Evolutionary conservation across 2,113 vertebrate genomes (phyloP), one percentile per base, ranked within the genome.

Genomic region (Stercorarius parasiticus): DNA sequence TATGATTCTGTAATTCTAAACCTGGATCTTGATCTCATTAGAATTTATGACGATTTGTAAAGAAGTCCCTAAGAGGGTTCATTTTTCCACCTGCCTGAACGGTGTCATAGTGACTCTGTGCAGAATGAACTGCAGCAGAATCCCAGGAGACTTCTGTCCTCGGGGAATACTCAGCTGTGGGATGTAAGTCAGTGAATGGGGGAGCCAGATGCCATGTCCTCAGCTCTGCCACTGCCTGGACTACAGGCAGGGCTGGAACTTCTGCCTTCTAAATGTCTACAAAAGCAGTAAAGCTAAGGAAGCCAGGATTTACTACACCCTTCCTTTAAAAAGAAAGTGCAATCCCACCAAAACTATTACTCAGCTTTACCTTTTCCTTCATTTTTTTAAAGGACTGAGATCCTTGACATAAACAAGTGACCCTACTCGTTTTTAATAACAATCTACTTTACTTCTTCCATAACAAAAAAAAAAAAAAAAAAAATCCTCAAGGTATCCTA

Each of bases 141-240:
- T 2, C 52, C 42, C 2, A 1, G 20, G 61, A 67, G 47, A 23
- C 14, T 25, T 32, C 38, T n/a, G 6, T 25, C 73, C 74, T 26
- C 12, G 40, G 55, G 65, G 70, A 71, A 43, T 36, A n/a, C 32
- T 56, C 86, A 53, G 45, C 45, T 82, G 61, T 53, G 56, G 42
- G 30, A 86, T 14, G 69, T 3, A 16, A 29, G 19, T 43, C 10
- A 15, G 13, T n/a, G 66, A 61, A 74, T 0, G 0, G 23, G 27
- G 42, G 45, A 82, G 43, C 5, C 47, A 77, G 15, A 43, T 13
- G 36, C 12, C 40, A 42, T 2, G 1, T 22, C 49, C 43, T 65
- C 69, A 49, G 67, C 23, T 49, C 56, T 77, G 62, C 30, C 40
- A 21, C 87, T 62, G 25, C 42, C 45, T 66, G 56, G 55, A 59